Percentiles rank a stretch among this genome's conserved stretches.
Conservation (phyloP, 2,113 vertebrate species). For the Mionectes macconnelli region DNA sequence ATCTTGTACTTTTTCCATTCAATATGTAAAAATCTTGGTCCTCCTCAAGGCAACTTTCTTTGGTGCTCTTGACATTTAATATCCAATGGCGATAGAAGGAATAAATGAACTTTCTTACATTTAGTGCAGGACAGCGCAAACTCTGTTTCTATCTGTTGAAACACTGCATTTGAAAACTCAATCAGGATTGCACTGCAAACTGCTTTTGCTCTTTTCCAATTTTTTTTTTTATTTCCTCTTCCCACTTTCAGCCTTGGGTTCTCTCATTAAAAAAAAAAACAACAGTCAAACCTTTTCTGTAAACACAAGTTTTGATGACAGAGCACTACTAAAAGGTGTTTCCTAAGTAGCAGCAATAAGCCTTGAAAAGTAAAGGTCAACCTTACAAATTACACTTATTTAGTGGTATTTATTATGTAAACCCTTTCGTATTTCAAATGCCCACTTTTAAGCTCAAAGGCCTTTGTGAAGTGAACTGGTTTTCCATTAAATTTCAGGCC, state of each 20-base stretch:
- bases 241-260: background rate
- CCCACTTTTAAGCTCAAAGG: background rate
- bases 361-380: background rate
- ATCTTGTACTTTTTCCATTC: background rate
- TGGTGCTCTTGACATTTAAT: background rate
- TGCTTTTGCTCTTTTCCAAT: background rate
- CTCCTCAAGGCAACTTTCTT: background rate
- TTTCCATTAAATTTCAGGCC: background rate
- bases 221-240: background rate
- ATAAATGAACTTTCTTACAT: background rate
- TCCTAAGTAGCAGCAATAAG: background rate
- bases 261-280: background rate
- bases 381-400: background rate
- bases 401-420: background rate
- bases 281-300: accelerated
- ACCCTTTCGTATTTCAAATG: background rate
- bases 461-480: background rate
- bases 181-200: background rate
- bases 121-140: background rate
- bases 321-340: background rate
- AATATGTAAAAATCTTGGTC: background rate
- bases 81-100: background rate
- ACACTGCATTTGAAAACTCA: background rate
- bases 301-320: background rate
- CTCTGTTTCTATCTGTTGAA: background rate